Conservation (phyloP, 2,113 vertebrate genomes). For the Girardinichthys multiradiatus region DNA sequence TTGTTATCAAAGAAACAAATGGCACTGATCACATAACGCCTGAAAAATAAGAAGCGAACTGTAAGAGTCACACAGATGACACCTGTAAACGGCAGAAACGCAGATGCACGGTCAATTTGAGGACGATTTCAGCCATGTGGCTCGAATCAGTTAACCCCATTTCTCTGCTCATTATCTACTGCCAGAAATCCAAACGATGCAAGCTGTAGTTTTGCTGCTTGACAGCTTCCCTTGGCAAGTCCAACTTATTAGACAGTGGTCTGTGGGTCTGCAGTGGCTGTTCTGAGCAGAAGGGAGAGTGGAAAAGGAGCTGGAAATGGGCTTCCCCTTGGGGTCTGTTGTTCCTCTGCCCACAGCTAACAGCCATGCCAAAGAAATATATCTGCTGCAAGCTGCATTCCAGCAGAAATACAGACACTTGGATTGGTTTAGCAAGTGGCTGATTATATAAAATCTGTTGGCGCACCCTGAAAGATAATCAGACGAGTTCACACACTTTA, state of each 20-base stretch:
- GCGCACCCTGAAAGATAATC: conserved; percentile 35
- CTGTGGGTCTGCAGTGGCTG: conserved; percentile 57
- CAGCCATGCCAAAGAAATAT: conserved; percentile 51
- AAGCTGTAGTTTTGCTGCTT: conserved; percentile 52
- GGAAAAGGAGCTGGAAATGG: conserved; percentile 59
- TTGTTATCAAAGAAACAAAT: neutral
- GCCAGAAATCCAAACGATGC: conserved; percentile 51
- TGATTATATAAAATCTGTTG: conserved; percentile 37
- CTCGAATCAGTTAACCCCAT: conserved; percentile 47
- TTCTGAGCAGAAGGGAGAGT: conserved; percentile 65
- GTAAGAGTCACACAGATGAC: neutral
- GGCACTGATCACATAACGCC: neutral
- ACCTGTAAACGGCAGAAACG: conserved; percentile 21
- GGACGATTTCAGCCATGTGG: conserved; percentile 26
- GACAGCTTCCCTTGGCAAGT: conserved; percentile 60
- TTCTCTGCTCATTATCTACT: conserved; percentile 45
- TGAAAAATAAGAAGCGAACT: neutral
- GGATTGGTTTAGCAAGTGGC: neutral
- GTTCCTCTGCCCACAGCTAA: conserved; percentile 62
- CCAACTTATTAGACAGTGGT: conserved; percentile 54
- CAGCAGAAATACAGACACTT: conserved; percentile 29
- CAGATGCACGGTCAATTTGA: conserved; percentile 18
- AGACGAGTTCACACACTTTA: neutral
- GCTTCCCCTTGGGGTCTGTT: conserved; percentile 66
- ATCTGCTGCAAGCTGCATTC: conserved; percentile 50